Evolutionary conservation across 2,797 vertebrate species (phyloP), one percentile per base, ranked within the genome.

Genomic region (Chelidonichthys spinosus): DNA sequence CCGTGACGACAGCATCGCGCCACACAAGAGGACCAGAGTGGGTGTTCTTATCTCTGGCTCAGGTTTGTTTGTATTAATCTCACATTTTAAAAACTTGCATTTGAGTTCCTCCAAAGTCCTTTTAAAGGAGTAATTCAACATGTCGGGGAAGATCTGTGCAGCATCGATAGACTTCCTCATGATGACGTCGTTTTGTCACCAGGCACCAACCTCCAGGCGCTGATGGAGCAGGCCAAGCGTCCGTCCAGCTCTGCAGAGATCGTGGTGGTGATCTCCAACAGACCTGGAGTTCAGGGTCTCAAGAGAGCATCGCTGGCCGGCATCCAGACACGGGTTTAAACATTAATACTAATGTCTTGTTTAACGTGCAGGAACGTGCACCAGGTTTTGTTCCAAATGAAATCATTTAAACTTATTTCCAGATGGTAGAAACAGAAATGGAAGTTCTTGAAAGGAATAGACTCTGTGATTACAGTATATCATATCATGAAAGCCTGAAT

Each of bases 121-220:
- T 4, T 54, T 11, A 40, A 63, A 63, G 50, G 11, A 35, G 8
- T 25, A 72, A 7, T 17, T 42, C 8, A 10, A 56, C n/a, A 63
- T 32, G 7, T 46, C 11, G 9, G 17, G 32, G n/a, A 33, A 36
- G 25, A 8, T 53, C 18, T 42, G 5, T 7, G 17, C 0, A 50
- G 32, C n/a, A 14, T 11, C 17, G 2, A 10, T 18, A 17, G 3
- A 40, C 39, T 18, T 39, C 37, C 52, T 50, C 10, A 17, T 47
- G 13, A 53, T 35, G 18, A n/a, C n/a, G 1, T n/a, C 0, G 40
- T 7, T 62, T n/a, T 11, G 11, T 62, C 7, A 3, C 3, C 78
- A 99, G 98, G 97, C 49, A 98, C 97, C 7, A 99, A 99, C 89
- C 93, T 99, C 47, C 97, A 99, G 87, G 97, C 97, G 0, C 95